Evolutionary conservation across 2,113 vertebrate genomes (phyloP).

Genomic region (Malurus cyaneus): DNA sequence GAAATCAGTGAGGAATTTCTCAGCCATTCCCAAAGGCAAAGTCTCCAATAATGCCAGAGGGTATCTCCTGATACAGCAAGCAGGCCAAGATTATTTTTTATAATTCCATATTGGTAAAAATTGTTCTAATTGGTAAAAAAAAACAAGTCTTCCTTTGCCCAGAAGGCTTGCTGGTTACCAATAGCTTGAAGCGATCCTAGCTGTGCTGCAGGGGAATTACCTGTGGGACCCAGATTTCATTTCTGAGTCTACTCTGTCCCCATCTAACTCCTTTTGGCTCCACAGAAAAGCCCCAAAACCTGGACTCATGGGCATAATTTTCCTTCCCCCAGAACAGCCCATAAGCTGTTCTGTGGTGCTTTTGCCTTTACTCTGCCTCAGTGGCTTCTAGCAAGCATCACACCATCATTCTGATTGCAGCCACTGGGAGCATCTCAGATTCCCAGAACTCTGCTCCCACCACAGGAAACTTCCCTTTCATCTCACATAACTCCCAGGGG

Average conservation of each 20-base stretch:
- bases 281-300: background rate
- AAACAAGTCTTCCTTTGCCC: background rate
- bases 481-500: background rate
- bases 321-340: background rate
- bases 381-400: background rate
- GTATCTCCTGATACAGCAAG: background rate
- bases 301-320: background rate
- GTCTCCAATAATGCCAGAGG: accelerated
- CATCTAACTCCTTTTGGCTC: background rate
- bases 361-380: background rate
- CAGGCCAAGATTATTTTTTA: background rate
- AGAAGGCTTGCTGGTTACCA: background rate
- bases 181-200: background rate
- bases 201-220: background rate
- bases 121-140: background rate
- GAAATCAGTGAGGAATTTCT: background rate
- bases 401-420: background rate
- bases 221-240: background rate
- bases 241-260: background rate
- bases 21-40: background rate
- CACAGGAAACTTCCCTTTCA: background rate
- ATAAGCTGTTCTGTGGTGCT: background rate
- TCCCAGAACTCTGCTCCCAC: background rate
- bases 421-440: accelerated
- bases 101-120: no score